Conservation (phyloP, 2,113 vertebrate genomes). For the Chamaea fasciata region DNA sequence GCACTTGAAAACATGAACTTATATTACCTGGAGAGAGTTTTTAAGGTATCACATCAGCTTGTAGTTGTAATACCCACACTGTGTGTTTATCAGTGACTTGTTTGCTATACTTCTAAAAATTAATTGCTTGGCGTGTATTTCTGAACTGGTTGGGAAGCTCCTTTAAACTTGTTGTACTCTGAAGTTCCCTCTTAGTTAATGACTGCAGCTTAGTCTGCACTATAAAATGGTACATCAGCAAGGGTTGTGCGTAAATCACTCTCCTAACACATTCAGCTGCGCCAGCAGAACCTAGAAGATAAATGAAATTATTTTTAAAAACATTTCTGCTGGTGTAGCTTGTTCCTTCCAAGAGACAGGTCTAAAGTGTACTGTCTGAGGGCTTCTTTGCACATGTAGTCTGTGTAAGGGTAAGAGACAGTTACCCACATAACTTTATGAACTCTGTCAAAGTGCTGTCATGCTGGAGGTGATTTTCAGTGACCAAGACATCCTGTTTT, state of each 20-base stretch:
- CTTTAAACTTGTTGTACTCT: background rate
- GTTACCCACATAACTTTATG: background rate
- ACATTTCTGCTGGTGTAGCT: background rate
- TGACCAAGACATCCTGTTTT: background rate
- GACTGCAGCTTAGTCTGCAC: slow-evolving; percentile 23
- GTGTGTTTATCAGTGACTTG: background rate
- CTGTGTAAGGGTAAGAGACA: background rate
- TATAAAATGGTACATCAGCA: slow-evolving; percentile 4
- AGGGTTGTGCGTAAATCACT: slow-evolving; percentile 5
- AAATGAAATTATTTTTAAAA: background rate
- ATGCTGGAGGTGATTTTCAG: background rate
- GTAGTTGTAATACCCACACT: background rate
- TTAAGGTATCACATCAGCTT: background rate
- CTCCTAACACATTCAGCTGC: background rate
- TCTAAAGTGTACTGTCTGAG: background rate
- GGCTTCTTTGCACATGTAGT: background rate
- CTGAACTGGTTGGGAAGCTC: background rate
- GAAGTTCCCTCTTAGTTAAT: slow-evolving; percentile 26
- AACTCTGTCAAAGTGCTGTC: background rate
- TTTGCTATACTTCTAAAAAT: background rate
- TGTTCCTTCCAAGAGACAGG: background rate
- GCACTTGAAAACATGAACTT: background rate
- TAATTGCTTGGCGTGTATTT: background rate
- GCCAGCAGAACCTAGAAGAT: slow-evolving; percentile 28
- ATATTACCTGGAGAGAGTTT: background rate